Percentiles rank a stretch among this genome's conserved stretches.
Conservation (phyloP, 2,797 vertebrate species). For the Poeciliopsis turneri region DNA sequence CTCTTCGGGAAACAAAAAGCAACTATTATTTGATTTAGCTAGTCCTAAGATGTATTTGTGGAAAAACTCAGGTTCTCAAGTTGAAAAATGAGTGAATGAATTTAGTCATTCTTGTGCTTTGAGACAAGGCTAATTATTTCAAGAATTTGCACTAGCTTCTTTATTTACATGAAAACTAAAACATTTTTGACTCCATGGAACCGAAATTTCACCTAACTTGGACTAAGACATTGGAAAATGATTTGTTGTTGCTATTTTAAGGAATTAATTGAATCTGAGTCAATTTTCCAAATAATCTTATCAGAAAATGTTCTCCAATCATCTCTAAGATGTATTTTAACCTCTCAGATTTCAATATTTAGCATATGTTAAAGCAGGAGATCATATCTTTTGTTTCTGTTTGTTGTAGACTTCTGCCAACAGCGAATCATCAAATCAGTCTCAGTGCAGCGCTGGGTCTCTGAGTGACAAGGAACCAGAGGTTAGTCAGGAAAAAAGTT, state of each 20-base stretch:
- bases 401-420: constrained; percentile 87
- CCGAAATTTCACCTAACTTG: too few species aligned
- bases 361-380: background rate
- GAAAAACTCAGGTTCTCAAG: background rate
- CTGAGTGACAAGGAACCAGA: constrained; percentile 95
- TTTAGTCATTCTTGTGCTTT: background rate
- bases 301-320: background rate
- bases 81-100: background rate
- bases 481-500: constrained; percentile 70
- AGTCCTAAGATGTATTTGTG: background rate
- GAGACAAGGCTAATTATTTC: background rate
- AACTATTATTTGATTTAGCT: background rate
- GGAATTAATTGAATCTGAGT: too few species aligned
- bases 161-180: background rate
- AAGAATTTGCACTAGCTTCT: background rate
- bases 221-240: too few species aligned
- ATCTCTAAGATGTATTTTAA: background rate
- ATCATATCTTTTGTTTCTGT: constrained; percentile 16
- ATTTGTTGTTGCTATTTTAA: too few species aligned
- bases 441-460: constrained; percentile 93
- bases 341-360: background rate
- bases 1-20: background rate
- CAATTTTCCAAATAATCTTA: background rate
- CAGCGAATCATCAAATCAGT: constrained; percentile 96
- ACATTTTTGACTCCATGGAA: background rate